Percentiles rank a stretch among this genome's conserved stretches.
Evolutionary conservation across 1,140 invertebrate genomes (phyloP).

Genomic region (Drosophila athabasca): DNA sequence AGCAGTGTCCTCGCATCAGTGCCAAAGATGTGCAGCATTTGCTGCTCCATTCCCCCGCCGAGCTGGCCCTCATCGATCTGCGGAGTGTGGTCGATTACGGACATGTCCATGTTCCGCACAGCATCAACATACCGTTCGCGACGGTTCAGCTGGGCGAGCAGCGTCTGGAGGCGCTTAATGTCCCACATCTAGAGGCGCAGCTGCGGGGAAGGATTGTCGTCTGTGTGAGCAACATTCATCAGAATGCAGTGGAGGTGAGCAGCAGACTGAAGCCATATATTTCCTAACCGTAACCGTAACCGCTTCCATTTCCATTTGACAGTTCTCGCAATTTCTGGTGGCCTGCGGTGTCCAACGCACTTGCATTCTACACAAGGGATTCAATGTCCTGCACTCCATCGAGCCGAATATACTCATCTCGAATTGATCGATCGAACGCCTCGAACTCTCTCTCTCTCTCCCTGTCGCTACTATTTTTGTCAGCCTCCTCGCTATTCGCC

Average conservation of each 20-base stretch:
- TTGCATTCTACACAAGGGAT: slow-evolving; percentile 90
- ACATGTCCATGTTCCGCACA: slow-evolving; percentile 89
- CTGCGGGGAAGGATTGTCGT: slow-evolving; percentile 88
- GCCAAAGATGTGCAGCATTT: slow-evolving; percentile 92
- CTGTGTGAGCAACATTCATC: slow-evolving; percentile 90
- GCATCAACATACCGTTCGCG: slow-evolving; percentile 94
- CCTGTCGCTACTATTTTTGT: slow-evolving; percentile 17
- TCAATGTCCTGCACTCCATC: slow-evolving; percentile 87
- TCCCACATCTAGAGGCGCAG: slow-evolving; percentile 86
- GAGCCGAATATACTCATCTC: slow-evolving; percentile 86
- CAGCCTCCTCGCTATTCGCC: slow-evolving; percentile 8
- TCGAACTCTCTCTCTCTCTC: too few relatives aligned
- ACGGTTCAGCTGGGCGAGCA: slow-evolving; percentile 88
- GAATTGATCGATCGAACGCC: slow-evolving; percentile 52
- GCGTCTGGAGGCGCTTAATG: slow-evolving; percentile 86
- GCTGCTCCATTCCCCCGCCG: slow-evolving; percentile 87
- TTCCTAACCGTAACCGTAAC: slow-evolving; percentile 9
- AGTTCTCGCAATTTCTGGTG: slow-evolving; percentile 90
- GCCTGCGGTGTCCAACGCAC: slow-evolving; percentile 87
- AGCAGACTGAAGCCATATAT: not conserved
- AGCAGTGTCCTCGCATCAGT: slow-evolving; percentile 92
- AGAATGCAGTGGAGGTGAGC: slow-evolving; percentile 89
- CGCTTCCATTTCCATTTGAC: slow-evolving; percentile 70
- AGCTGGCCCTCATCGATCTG: slow-evolving; percentile 91
- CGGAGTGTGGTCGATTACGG: slow-evolving; percentile 89